Evolutionary conservation across 2,113 vertebrate genomes (phyloP).

Genomic region (Vidua chalybeata): DNA sequence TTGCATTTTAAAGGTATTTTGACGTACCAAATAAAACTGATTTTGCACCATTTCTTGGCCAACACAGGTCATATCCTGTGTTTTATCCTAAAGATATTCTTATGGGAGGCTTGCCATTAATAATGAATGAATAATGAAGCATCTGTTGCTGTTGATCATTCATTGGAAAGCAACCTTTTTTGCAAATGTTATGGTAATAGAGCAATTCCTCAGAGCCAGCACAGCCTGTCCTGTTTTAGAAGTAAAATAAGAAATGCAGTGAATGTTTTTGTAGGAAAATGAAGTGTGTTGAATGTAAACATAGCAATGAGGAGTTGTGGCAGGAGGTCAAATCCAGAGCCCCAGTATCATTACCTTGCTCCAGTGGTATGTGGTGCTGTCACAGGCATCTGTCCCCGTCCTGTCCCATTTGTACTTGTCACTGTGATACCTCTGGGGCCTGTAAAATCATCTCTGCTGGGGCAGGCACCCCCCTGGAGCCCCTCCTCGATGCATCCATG

Average conservation of each 20-base stretch:
- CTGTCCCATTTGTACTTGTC: fast-evolving
- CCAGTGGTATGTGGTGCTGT: background rate
- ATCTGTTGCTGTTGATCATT: background rate
- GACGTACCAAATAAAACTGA: background rate
- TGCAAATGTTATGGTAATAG: background rate
- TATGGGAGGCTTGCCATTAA: background rate
- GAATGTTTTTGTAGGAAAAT: background rate
- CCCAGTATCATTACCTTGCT: background rate
- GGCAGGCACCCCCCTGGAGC: background rate
- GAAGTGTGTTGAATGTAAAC: background rate
- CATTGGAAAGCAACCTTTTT: background rate
- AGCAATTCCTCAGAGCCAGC: background rate
- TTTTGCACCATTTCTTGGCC: background rate
- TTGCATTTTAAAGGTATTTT: background rate
- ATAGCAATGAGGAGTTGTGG: background rate
- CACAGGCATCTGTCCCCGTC: fast-evolving
- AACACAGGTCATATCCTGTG: background rate
- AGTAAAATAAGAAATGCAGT: background rate
- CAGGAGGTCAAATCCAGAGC: background rate
- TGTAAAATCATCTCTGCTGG: background rate
- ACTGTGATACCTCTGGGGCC: background rate
- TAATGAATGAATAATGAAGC: background rate
- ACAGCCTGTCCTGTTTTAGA: background rate
- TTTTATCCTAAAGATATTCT: background rate
- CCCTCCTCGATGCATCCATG: background rate